Conservation (phyloP, 2,888 invertebrate species). For the Hemaris fuciformis region DNA sequence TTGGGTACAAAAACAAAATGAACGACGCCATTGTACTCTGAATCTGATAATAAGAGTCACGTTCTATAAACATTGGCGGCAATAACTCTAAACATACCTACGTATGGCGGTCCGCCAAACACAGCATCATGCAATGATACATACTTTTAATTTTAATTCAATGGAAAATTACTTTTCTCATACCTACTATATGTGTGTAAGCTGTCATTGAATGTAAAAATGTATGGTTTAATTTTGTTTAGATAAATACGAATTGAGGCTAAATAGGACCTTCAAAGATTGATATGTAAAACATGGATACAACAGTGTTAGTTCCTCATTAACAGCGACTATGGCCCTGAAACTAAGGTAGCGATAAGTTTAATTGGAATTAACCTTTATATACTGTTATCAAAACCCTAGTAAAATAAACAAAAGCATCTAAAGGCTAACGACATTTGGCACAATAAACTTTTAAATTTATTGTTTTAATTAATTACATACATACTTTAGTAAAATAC, state of each 20-base stretch:
- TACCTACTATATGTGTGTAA: background rate
- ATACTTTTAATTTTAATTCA: background rate
- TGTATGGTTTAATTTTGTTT: background rate
- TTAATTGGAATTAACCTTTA: slow-evolving; percentile 15
- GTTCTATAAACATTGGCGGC: background rate
- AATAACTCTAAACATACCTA: background rate
- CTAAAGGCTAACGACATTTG: no score
- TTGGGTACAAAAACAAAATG: background rate
- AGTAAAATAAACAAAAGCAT: background rate
- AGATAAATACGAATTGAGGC: background rate
- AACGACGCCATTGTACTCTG: slow-evolving; percentile 1
- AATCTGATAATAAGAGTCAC: slow-evolving; percentile 1
- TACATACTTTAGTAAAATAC: no score
- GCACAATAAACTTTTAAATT: no score
- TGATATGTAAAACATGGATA: background rate
- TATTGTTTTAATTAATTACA: no score
- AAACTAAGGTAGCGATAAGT: background rate
- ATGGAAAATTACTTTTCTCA: slow-evolving; percentile 5
- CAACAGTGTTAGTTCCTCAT: background rate
- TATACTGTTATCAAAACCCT: background rate
- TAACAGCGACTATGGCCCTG: background rate
- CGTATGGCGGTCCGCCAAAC: background rate
- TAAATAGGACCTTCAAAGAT: background rate
- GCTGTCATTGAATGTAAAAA: background rate
- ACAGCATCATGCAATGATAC: background rate